These are phyloP conservation scores for Geophilus truncorum DNA, from an alignment of 2,888 invertebrate species.

Conservation along the genomic window DNA sequence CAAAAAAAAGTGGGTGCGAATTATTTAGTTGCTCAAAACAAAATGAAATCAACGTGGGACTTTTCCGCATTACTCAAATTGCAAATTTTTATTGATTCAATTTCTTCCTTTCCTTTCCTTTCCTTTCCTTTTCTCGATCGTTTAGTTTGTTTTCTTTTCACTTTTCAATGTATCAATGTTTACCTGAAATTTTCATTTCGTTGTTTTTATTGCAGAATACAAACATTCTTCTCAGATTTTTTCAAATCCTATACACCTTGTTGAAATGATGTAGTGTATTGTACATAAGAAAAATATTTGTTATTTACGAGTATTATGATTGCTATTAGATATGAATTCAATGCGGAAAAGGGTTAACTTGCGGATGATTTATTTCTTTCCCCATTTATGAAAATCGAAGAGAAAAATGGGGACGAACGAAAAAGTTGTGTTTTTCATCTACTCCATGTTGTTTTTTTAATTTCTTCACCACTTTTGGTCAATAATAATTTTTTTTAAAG, in stretches of 20 bases:
- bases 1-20: not conserved
- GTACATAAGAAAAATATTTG: slow-evolving; percentile 9
- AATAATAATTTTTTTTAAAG: not conserved
- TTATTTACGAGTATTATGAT: not conserved
- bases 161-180: not conserved
- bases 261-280: not conserved
- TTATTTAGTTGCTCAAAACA: slow-evolving; percentile 21
- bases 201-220: not conserved
- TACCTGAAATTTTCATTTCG: not conserved
- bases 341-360: slow-evolving; percentile 1
- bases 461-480: not conserved
- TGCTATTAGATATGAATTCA: not conserved
- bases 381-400: not conserved
- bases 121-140: not conserved
- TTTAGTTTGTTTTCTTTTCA: not conserved
- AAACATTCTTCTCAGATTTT: not conserved
- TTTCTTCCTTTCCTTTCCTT: not conserved
- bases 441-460: not conserved
- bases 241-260: not conserved
- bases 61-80: slow-evolving; percentile 17
- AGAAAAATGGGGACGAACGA: not conserved
- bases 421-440: not conserved
- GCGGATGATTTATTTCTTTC: not conserved
- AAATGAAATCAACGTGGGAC: slow-evolving; percentile 21
- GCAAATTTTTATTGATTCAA: not conserved